Evolutionary conservation across 2,888 invertebrate genomes (phyloP).

Genomic region (Lysandra coridon): DNA sequence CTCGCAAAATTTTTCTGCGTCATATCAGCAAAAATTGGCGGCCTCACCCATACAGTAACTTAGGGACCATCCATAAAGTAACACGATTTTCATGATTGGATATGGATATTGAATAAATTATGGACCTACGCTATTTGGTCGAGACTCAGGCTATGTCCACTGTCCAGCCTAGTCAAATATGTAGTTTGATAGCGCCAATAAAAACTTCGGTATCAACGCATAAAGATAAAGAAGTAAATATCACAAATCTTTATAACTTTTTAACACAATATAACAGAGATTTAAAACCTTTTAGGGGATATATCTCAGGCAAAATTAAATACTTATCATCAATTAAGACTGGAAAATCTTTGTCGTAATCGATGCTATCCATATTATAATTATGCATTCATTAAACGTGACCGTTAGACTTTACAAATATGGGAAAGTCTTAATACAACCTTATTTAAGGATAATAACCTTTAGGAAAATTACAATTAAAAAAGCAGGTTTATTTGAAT

Average conservation of each 20-base stretch:
- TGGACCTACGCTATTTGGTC: too few species aligned
- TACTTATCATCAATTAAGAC: conserved; percentile 1
- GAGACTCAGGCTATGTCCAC: too few species aligned
- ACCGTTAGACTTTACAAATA: conserved; percentile 10
- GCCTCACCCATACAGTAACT: too few species aligned
- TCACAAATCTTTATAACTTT: neutral
- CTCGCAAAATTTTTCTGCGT: too few species aligned
- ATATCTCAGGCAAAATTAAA: neutral
- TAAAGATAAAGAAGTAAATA: neutral
- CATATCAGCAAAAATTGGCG: too few species aligned
- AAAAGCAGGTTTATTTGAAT: neutral
- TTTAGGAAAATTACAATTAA: neutral
- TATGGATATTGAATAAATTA: too few species aligned
- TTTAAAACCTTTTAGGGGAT: neutral
- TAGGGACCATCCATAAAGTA: too few species aligned
- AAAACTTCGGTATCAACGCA: neutral
- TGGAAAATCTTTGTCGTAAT: neutral
- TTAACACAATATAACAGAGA: neutral
- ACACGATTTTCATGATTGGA: too few species aligned
- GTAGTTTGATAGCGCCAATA: too few species aligned
- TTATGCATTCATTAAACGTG: neutral
- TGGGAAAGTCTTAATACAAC: neutral
- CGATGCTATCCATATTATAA: neutral
- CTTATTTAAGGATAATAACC: neutral
- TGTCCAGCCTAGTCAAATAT: too few species aligned